Conservation (phyloP, 2,113 vertebrate species). For the Glareola pratincola region DNA sequence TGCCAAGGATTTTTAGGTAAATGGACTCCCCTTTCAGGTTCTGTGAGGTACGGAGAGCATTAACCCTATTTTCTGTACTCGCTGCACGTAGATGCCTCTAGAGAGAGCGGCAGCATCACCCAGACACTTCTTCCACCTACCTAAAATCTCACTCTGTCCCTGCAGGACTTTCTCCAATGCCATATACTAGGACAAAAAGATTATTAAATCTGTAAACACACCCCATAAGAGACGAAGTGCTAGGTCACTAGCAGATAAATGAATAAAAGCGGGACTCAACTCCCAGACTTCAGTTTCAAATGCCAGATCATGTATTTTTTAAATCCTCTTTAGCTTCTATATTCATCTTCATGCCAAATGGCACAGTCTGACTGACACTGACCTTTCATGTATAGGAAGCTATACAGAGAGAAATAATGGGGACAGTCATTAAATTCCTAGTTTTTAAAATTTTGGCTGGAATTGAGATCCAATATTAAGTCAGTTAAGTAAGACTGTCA, state of each 20-base stretch:
- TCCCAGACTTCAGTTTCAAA: conserved; percentile 13
- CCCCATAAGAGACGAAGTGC: background rate
- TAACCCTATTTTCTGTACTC: background rate
- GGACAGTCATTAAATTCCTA: conserved; percentile 9
- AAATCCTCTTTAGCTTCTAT: conserved; percentile 60
- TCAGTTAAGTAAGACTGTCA: background rate
- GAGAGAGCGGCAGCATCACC: background rate
- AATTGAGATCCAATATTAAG: background rate
- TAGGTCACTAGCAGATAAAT: conserved; percentile 4
- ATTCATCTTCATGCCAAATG: conserved; percentile 58
- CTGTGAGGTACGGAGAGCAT: background rate
- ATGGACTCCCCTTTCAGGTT: background rate
- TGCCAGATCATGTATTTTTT: conserved; percentile 55
- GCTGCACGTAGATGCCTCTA: background rate
- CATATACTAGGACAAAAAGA: background rate
- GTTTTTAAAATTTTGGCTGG: background rate
- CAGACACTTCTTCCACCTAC: background rate
- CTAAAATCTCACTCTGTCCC: background rate
- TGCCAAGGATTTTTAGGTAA: conserved; percentile 22
- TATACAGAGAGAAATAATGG: background rate
- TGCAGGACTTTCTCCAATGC: background rate
- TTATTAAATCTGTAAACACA: conserved; percentile 5
- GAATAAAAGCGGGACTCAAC: conserved; percentile 5
- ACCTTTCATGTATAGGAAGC: conserved; percentile 39
- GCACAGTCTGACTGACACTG: conserved; percentile 20